Conservation (phyloP, 1,140 invertebrate species). For the Hylaeus volcanicus region DNA sequence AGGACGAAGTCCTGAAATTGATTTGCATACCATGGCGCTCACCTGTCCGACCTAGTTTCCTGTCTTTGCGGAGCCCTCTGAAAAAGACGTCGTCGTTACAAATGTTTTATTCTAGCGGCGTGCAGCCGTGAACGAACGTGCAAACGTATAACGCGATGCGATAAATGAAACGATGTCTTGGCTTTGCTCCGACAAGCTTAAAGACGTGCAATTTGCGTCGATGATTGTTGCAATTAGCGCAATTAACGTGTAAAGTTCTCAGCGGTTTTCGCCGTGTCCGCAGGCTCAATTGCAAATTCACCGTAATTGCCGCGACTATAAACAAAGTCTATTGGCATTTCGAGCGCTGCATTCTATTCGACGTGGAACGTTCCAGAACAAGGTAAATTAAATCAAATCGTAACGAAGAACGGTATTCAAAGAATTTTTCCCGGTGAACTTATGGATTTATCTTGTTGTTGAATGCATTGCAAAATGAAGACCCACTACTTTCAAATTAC, state of each 20-base stretch:
- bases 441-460: too few relatives aligned
- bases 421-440: too few relatives aligned
- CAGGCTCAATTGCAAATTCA: background rate
- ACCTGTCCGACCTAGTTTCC: slow-evolving; percentile 49
- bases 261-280: background rate
- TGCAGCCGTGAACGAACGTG: too few relatives aligned
- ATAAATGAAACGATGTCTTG: background rate
- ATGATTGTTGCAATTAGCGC: slow-evolving; percentile 1
- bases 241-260: background rate
- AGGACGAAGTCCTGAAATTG: slow-evolving; percentile 41
- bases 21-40: slow-evolving; percentile 44
- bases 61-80: slow-evolving; percentile 16
- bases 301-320: background rate
- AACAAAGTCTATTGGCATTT: background rate
- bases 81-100: slow-evolving; percentile 6
- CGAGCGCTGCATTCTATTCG: background rate
- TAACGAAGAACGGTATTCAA: too few relatives aligned
- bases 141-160: background rate
- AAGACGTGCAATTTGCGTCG: background rate
- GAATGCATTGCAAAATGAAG: too few relatives aligned
- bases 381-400: too few relatives aligned
- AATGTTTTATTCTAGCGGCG: background rate
- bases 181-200: background rate
- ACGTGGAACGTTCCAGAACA: too few relatives aligned
- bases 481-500: too few relatives aligned